Base-by-base conservation (phyloP, 2,888 invertebrate species). In the Agonum fuliginosum region DNA sequence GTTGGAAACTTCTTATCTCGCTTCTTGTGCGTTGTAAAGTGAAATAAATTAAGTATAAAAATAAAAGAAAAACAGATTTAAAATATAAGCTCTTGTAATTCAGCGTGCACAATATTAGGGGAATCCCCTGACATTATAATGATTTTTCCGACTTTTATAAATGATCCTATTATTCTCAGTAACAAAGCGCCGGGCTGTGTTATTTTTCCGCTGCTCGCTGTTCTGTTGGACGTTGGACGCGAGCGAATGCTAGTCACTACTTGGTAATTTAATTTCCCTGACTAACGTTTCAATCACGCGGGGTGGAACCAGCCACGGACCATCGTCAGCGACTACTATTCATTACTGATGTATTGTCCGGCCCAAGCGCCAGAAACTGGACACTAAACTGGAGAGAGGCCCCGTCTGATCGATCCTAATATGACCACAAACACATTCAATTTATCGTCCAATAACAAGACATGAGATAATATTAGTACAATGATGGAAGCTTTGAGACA, bases 71-170 rank as follows among this genome's bases (percentile, higher is more conserved):
- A 58, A 41, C 37, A 73, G 43, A 72, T 62, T 41, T 62, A 58
- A 73, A 62, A 41, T 58, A 58, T 73, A 27, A 43, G 27, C 41
- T 12, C 19, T 1, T 6, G 48, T 46, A 70, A 27, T 70, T 17
- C 70, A 24, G 19, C 24, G 24, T 20, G 22, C 54, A 72, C 54
- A 72, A 72, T 72, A 72, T 72, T 54, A 51, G 54, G 19, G 30
- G 48, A 71, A 72, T 54, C 72, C 54, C 34, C 34, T 37, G 72
- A 72, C 72, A 62, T 24, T 73, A 58, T 73, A 73, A 73, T 73
- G 73, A 73, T 73, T 73, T 72, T 73, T 73, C 54, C 37, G 73
- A 73, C 73, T 43, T 73, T 73, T 73, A 73, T 62, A 73, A 73
- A 73, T 73, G 58, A 73, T 73, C 24, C 62, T 62, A 73, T 73